Percentiles rank a stretch among this genome's conserved stretches.
phyloP scores from a whole-genome alignment of 2,888 invertebrate species.

The Halictus quadricinctus region DNA sequence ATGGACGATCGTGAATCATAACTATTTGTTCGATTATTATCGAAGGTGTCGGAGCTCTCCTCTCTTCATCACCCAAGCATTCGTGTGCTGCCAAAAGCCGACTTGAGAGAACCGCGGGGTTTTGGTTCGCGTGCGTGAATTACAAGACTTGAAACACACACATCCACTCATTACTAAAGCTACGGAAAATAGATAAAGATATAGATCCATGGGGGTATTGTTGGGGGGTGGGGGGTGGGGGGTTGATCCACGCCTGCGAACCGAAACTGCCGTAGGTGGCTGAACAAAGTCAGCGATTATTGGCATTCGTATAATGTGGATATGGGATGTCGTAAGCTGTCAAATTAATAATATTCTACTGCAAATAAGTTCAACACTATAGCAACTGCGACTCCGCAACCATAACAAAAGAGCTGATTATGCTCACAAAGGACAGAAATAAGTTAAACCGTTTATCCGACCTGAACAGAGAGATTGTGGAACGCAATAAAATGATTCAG shows the following conservation, averaged over 20 bases:
- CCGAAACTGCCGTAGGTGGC: constrained; percentile 64
- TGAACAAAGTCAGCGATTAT: constrained; percentile 64
- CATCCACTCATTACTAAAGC: constrained; percentile 79
- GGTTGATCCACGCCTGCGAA: constrained; percentile 70
- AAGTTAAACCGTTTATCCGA: constrained; percentile 24
- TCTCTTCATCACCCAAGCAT: constrained; percentile 80
- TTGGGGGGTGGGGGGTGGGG: background rate
- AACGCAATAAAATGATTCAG: constrained; percentile 42
- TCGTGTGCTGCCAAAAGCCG: constrained; percentile 78
- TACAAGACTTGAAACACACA: constrained; percentile 75
- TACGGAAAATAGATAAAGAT: constrained; percentile 43
- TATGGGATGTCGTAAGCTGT: constrained; percentile 79
- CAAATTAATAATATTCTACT: constrained; percentile 82
- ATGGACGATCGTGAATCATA: constrained; percentile 9
- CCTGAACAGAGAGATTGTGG: constrained; percentile 56
- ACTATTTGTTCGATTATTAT: background rate
- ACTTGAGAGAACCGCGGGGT: constrained; percentile 63
- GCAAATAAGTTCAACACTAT: constrained; percentile 83
- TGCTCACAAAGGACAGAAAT: constrained; percentile 27
- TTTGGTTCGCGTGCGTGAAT: constrained; percentile 79
- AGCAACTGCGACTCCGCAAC: constrained; percentile 82
- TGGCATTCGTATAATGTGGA: constrained; percentile 69
- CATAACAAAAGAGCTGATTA: constrained; percentile 79
- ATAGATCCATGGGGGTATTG: constrained; percentile 16
- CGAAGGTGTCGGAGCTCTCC: constrained; percentile 14